Conservation (phyloP, 1,140 invertebrate species). For the Drosophila cardini region DNA sequence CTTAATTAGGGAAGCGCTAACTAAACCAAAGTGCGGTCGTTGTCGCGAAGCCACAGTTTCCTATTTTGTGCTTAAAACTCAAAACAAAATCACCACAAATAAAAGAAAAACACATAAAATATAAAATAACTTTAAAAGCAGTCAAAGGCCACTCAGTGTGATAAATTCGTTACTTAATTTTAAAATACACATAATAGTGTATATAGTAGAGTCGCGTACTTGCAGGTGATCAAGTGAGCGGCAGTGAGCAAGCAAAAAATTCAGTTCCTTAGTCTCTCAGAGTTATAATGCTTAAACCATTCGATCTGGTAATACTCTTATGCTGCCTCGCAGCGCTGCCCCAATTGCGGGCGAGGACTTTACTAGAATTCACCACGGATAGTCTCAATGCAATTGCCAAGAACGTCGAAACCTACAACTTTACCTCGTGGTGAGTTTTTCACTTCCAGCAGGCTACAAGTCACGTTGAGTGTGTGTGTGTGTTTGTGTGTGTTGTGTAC, state of each 20-base stretch:
- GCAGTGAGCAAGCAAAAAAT: background rate
- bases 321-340: slow-evolving; percentile 37
- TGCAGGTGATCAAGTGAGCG: slow-evolving; percentile 15
- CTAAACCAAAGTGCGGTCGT: slow-evolving; percentile 11
- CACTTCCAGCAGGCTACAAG: background rate
- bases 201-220: background rate
- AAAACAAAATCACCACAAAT: slow-evolving; percentile 1
- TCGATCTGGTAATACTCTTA: slow-evolving; percentile 37
- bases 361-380: slow-evolving; percentile 37
- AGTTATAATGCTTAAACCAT: slow-evolving; percentile 35
- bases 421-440: slow-evolving; percentile 68
- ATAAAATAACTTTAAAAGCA: background rate
- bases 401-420: slow-evolving; percentile 37
- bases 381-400: slow-evolving; percentile 44
- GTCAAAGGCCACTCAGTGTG: slow-evolving; percentile 6
- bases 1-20: background rate
- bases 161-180: slow-evolving; percentile 35
- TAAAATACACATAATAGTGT: background rate
- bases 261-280: slow-evolving; percentile 27
- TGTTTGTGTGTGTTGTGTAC: background rate
- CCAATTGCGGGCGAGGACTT: slow-evolving; percentile 36
- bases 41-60: background rate
- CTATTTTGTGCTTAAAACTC: slow-evolving; percentile 1
- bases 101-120: background rate
- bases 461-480: no score